Evolutionary conservation across 2,797 vertebrate genomes (phyloP).

Genomic region (Argentina silus): DNA sequence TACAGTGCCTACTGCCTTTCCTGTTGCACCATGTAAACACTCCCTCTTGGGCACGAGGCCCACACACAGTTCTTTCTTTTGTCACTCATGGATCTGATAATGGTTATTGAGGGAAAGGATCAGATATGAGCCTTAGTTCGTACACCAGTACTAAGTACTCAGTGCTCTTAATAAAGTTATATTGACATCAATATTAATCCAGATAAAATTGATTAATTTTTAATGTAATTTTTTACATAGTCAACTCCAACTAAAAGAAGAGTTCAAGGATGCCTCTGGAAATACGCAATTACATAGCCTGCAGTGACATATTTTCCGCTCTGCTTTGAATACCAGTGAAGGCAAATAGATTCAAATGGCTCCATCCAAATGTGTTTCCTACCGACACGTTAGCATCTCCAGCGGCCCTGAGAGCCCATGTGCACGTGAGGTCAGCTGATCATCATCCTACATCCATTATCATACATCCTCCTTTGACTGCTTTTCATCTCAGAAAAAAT

Average conservation of each 20-base stretch:
- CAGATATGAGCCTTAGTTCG: background rate
- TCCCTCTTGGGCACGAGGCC: background rate
- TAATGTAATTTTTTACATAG: background rate
- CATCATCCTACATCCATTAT: background rate
- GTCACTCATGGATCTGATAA: background rate
- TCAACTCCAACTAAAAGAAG: background rate
- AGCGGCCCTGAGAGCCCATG: slow-evolving; percentile 10
- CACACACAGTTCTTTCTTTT: background rate
- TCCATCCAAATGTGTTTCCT: slow-evolving; percentile 18
- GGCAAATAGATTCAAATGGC: slow-evolving; percentile 62
- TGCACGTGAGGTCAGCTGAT: background rate
- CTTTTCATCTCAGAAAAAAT: too few relatives aligned
- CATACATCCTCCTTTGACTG: background rate
- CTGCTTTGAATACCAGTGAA: slow-evolving; percentile 53
- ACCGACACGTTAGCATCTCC: slow-evolving; percentile 26
- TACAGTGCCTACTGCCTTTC: slow-evolving; percentile 1
- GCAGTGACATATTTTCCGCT: slow-evolving; percentile 12
- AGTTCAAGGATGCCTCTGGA: background rate
- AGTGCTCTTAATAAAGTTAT: background rate
- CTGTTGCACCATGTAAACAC: slow-evolving; percentile 11
- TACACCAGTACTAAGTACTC: background rate
- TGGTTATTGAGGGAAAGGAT: background rate
- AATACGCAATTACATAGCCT: slow-evolving; percentile 6
- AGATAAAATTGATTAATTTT: background rate
- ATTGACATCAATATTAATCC: background rate